Evolutionary conservation across 2,888 invertebrate genomes (phyloP).

Genomic region (Gastrophysa polygoni): DNA sequence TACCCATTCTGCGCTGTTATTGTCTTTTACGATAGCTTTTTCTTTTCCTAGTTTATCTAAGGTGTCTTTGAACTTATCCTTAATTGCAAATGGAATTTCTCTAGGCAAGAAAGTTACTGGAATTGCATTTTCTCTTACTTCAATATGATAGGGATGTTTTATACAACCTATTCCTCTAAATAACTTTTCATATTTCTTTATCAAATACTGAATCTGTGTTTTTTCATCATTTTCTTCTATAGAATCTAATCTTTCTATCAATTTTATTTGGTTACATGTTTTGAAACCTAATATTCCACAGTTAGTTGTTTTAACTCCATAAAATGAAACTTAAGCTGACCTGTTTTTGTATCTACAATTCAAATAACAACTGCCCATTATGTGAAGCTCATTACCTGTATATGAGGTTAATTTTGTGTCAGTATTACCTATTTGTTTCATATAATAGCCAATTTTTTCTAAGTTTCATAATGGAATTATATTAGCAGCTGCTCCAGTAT

Average conservation of each 20-base stretch:
- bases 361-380: neutral
- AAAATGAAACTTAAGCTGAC: neutral
- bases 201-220: no score
- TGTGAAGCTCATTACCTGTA: neutral
- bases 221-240: neutral
- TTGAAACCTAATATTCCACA: neutral
- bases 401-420: neutral
- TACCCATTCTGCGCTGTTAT: constrained; percentile 23
- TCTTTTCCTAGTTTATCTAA: constrained; percentile 17
- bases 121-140: no score
- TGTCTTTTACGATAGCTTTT: constrained; percentile 22
- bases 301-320: neutral
- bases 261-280: neutral
- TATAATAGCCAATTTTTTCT: neutral
- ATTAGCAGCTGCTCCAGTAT: neutral
- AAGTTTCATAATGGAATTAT: neutral
- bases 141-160: neutral
- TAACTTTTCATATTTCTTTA: neutral
- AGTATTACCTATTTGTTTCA: neutral
- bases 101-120: no score
- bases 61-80: constrained; percentile 8
- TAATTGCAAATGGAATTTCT: no score
- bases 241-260: neutral
- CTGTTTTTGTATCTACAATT: neutral
- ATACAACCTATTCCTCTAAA: neutral